Conservation (phyloP, 1,140 invertebrate genomes). For the Ectropis grisescens region DNA sequence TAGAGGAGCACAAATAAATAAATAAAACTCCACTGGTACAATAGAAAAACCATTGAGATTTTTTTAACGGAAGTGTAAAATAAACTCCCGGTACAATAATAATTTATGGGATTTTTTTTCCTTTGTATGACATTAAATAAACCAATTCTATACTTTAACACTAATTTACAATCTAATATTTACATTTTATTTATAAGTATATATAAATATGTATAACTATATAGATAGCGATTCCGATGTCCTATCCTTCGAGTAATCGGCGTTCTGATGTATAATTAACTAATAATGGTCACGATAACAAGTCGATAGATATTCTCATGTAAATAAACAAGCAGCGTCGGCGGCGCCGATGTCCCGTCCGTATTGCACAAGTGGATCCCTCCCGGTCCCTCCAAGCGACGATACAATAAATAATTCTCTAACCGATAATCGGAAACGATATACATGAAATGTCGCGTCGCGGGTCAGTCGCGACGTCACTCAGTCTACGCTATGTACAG, state of each 20-base stretch:
- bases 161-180: slow-evolving; percentile 67
- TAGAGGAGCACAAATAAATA: slow-evolving; percentile 53
- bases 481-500: slow-evolving; percentile 42
- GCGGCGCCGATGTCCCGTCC: slow-evolving; percentile 28
- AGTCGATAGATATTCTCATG: slow-evolving; percentile 66
- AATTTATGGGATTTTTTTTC: slow-evolving; percentile 67
- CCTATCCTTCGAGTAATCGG: slow-evolving; percentile 62
- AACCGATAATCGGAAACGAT: slow-evolving; percentile 50
- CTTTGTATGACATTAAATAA: slow-evolving; percentile 66
- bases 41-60: slow-evolving; percentile 68
- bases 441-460: slow-evolving; percentile 37
- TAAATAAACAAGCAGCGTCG: slow-evolving; percentile 65
- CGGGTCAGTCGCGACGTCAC: slow-evolving; percentile 39
- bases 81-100: slow-evolving; percentile 64
- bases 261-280: slow-evolving; percentile 67
- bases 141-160: slow-evolving; percentile 68
- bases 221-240: slow-evolving; percentile 60
- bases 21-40: slow-evolving; percentile 66
- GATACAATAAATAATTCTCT: slow-evolving; percentile 66
- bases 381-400: slow-evolving; percentile 33
- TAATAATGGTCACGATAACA: slow-evolving; percentile 69
- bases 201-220: slow-evolving; percentile 70
- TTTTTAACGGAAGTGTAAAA: slow-evolving; percentile 65
- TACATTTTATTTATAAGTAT: slow-evolving; percentile 70
- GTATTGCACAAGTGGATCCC: slow-evolving; percentile 32